These are phyloP conservation scores for Marasmarcha lunaedactyla DNA, from an alignment of 2,888 invertebrate species.

Conservation along the genomic window DNA sequence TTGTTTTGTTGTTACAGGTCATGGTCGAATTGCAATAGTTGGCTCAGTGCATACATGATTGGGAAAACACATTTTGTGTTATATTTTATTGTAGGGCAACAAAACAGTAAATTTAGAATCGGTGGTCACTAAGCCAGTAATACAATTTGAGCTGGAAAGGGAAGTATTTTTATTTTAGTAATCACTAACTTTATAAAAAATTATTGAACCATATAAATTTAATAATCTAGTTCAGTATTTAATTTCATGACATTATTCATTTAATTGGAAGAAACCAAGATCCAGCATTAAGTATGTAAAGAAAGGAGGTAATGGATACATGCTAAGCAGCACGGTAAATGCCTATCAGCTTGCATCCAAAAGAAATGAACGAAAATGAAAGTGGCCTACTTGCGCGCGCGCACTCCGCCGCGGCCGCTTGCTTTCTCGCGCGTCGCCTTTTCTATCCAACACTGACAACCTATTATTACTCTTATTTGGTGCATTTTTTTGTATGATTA, in stretches of 20 bases:
- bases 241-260: conserved; percentile 2
- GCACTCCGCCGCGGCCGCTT: conserved; percentile 30
- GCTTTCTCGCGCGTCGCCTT: conserved; percentile 45
- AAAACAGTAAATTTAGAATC: no score
- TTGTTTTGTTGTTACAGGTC: no score
- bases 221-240: no score
- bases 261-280: conserved; percentile 19
- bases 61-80: no score
- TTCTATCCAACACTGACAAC: conserved; percentile 33
- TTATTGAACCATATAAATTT: no score
- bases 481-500: conserved; percentile 3
- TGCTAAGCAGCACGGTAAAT: conserved; percentile 51
- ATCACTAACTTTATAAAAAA: no score
- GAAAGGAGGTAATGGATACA: conserved; percentile 52
- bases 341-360: conserved; percentile 49
- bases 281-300: conserved; percentile 36
- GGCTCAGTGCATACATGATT: no score
- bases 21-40: no score
- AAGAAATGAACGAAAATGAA: conserved; percentile 69
- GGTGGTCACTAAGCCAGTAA: no score
- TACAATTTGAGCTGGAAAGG: no score
- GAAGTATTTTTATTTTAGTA: no score
- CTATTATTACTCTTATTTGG: conserved; percentile 39
- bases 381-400: conserved; percentile 56
- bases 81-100: no score